Base-by-base conservation (phyloP, 37 sponge, comb jelly and placozoan genomes). In the Theonella swinhoei region DNA sequence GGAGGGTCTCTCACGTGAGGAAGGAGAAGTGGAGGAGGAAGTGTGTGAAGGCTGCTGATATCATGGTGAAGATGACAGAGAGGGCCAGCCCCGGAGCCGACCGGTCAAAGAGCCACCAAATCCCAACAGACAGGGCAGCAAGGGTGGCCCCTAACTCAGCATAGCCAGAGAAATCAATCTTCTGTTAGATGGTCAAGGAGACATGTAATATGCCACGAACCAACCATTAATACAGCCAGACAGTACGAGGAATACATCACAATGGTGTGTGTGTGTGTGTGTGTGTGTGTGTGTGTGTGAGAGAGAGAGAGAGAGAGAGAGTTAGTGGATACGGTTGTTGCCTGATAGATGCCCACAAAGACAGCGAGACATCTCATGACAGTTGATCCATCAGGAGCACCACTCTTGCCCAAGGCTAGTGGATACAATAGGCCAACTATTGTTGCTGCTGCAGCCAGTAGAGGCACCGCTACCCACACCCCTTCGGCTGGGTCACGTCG, bases 51-150 rank as follows among this genome's bases (percentile, higher is more conserved):
- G 64, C 37, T 28, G 91, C 81, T 26, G 80, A 88, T 20, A 85
- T n/a, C 26, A 88, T 33, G 25, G 96, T 82, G 22, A 96, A 40
- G 68, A 90, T 9, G 43, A 94, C 41, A 29, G 93, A 89, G 36
- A 96, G 82, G 7, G 81, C 39, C 36, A 98, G 89, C 2, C 99
- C 99, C 26, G 78, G 64, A 25, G 68, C 62, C 17, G 97, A 89
- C 17, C 99, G 67, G 77, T 98, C 99, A 83, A 94, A 98, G 68
- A 98, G 64, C 93, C 93, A 98, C 99, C 99, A 98, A 91, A 98
- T 78, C 0, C 95, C 95, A 3, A 94, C 79, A 22, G 97, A 94
- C 64, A 98, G 81, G 0, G 88, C 95, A 32, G 90, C 80, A 62
- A 98, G 82, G 7, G 97, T 90, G 4, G 92, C 74, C 3, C 85